These are phyloP conservation scores for Micromesistius poutassou DNA, from an alignment of 2,797 vertebrate genomes.

Conservation along the genomic window DNA sequence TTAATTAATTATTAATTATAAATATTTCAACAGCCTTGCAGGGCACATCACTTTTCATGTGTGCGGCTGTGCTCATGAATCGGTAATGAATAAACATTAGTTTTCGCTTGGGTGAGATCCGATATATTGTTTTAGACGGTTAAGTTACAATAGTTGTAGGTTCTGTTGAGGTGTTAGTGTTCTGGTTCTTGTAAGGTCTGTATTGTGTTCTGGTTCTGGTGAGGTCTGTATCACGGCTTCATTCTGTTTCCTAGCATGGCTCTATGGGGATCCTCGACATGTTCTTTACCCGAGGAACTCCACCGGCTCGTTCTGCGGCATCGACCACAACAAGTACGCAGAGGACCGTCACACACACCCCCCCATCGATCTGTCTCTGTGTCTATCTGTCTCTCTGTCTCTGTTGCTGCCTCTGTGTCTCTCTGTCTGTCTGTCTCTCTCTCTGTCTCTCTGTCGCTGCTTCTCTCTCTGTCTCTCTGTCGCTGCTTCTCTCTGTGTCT, in stretches of 20 bases:
- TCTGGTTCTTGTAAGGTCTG: no score
- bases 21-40: no score
- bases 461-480: no score
- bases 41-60: no score
- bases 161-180: no score
- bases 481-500: background rate
- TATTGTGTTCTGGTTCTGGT: background rate
- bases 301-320: constrained; percentile 83
- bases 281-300: constrained; percentile 86
- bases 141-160: no score
- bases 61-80: no score
- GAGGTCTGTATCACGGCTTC: background rate
- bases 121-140: no score
- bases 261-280: constrained; percentile 84
- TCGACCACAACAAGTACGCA: constrained; percentile 74
- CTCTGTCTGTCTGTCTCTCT: background rate
- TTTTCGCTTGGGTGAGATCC: no score
- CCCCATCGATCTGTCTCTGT: background rate
- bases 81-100: no score
- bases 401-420: background rate
- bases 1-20: no score
- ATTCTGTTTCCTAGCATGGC: constrained; percentile 73
- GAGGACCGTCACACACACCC: no score
- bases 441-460: background rate
- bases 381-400: background rate